These are phyloP conservation scores for Synergus japonicus DNA, from an alignment of 2,888 invertebrate genomes.

Conservation along the genomic window DNA sequence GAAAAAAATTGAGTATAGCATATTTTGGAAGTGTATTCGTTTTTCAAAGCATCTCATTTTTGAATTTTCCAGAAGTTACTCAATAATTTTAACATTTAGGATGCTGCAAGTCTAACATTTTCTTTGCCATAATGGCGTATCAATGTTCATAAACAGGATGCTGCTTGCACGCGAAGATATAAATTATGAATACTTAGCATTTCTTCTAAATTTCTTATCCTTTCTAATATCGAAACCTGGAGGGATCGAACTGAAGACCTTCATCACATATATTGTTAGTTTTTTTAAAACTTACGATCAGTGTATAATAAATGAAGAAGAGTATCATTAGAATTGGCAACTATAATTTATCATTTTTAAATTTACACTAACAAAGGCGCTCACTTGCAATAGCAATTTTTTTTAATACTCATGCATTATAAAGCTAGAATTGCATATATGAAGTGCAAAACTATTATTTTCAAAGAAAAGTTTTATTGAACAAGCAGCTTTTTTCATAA, in stretches of 20 bases:
- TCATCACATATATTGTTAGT: neutral
- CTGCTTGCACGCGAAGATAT: constrained; percentile 28
- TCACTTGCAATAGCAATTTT: no score
- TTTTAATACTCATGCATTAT: no score
- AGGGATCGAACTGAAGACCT: neutral
- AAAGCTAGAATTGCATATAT: no score
- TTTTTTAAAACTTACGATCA: neutral
- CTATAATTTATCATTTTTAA: no score
- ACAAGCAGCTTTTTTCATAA: neutral
- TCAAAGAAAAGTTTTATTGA: no score
- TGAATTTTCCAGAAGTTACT: neutral
- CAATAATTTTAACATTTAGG: constrained; percentile 32
- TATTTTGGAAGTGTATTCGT: neutral
- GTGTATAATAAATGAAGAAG: neutral
- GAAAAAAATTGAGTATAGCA: no score
- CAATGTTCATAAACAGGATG: constrained; percentile 33
- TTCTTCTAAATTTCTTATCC: constrained; percentile 19
- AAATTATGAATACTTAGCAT: constrained; percentile 21
- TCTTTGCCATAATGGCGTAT: constrained; percentile 24
- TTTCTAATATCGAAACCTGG: constrained; percentile 31
- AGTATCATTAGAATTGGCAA: no score
- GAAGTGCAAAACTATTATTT: no score
- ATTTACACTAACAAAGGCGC: no score
- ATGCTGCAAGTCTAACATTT: constrained; percentile 27
- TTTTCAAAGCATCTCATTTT: neutral